Evolutionary conservation across 2,888 invertebrate genomes (phyloP), one percentile per base, ranked within the genome.

Genomic region (Cephus runcator): DNA sequence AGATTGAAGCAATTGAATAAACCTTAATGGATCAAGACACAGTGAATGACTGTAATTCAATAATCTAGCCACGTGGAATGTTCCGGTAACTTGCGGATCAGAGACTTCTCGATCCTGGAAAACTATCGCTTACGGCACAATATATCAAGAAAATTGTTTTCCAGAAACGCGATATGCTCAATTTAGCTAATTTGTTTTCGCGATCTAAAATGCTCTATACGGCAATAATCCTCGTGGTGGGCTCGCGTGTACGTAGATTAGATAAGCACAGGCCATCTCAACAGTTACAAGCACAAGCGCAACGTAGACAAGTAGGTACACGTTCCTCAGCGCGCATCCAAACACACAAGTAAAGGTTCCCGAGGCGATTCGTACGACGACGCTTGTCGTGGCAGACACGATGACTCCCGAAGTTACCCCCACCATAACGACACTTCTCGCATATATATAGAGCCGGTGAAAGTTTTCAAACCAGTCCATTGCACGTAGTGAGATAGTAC

Each of bases 331-430:
- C 56, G 56, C 23, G 56, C 30, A 30, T 23, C 15, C 71, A 34
- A 34, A 11, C 30, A 71, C 71, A 71, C 34, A 34, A 33, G 34
- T 34, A 34, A 71, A 33, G 71, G 15, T 31, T 34, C 31, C 33
- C 31, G 71, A 71, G 12, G 71, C 71, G 31, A 34, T 71, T 71
- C 75, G 79, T 76, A 79, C 76, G 73, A 76, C 76, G 79, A 76
- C 79, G 79, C 79, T 79, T 76, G 78, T 69, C 35, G 79, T 76
- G 79, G 79, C 79, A 79, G 79, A 79, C 79, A 76, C 74, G 40
- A 35, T 73, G 79, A 79, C 79, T 79, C 79, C 79, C 33, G 69
- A 75, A 34, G 34, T 69, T 73, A 73, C 79, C 73, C 73, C 76
- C 79, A 76, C 76, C 73, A 12, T 33, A 36, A 31, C 71, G 31